These are phyloP conservation scores for Actinia equina DNA, from an alignment of 64 coral and sea anemone species.

Conservation along the genomic window DNA sequence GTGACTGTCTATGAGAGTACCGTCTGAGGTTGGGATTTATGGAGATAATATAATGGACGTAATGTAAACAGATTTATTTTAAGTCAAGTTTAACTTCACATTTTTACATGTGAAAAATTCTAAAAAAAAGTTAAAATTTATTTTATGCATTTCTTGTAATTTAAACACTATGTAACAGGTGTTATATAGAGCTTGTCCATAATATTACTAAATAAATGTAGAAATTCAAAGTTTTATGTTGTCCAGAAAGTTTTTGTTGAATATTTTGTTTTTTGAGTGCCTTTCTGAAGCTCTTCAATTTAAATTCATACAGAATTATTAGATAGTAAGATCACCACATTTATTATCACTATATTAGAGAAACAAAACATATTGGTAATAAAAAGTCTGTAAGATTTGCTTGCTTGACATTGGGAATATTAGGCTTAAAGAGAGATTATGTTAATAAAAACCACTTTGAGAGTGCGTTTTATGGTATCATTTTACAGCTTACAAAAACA, in stretches of 20 bases:
- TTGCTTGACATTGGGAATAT: background rate
- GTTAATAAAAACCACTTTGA: slow-evolving; percentile 10
- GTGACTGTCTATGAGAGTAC: too few relatives aligned
- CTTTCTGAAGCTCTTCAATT: too few relatives aligned
- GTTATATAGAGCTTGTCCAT: background rate
- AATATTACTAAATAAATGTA: background rate
- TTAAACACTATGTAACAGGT: background rate
- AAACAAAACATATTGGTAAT: background rate
- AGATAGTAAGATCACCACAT: too few relatives aligned
- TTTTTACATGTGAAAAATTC: too few relatives aligned
- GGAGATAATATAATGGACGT: background rate
- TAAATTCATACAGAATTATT: too few relatives aligned
- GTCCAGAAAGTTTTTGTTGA: too few relatives aligned
- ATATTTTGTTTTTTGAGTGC: too few relatives aligned
- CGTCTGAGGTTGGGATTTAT: background rate
- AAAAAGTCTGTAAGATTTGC: background rate
- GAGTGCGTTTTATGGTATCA: background rate
- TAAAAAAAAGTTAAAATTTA: too few relatives aligned
- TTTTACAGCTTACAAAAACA: background rate
- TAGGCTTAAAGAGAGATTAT: background rate
- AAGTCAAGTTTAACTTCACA: background rate
- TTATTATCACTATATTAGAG: background rate
- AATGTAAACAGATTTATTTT: slow-evolving; percentile 8
- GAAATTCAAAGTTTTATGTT: too few relatives aligned
- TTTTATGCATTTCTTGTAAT: background rate